Conservation (phyloP, 2,888 invertebrate genomes). For the Aquatica leii region DNA sequence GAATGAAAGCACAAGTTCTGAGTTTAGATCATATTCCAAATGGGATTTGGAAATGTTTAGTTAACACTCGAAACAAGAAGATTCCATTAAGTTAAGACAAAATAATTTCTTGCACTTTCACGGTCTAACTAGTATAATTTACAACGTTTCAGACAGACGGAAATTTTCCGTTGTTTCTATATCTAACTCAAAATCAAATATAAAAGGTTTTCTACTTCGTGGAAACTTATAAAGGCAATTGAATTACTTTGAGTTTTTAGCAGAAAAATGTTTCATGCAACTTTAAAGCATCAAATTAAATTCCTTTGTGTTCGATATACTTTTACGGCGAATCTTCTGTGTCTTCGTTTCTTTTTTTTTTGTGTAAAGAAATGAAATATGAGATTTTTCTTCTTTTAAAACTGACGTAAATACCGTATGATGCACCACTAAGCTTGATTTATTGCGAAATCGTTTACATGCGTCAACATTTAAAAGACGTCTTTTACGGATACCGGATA, state of each 20-base stretch:
- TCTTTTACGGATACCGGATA: constrained; percentile 20
- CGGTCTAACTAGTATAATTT: background rate
- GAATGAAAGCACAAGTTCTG: constrained; percentile 43
- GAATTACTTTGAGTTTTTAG: constrained; percentile 27
- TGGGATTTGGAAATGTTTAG: constrained; percentile 35
- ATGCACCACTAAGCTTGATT: constrained; percentile 25
- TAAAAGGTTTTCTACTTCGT: constrained; percentile 25
- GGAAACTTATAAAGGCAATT: constrained; percentile 30
- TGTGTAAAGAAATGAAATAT: constrained; percentile 15
- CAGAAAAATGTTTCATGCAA: constrained; percentile 23
- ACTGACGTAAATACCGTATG: constrained; percentile 25
- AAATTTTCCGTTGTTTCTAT: background rate
- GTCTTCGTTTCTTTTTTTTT: constrained; percentile 9
- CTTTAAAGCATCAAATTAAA: constrained; percentile 23
- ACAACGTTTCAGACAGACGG: background rate
- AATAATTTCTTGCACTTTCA: constrained; percentile 4
- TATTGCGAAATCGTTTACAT: constrained; percentile 27
- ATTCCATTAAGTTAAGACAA: constrained; percentile 21
- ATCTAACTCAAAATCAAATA: background rate
- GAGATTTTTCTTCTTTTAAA: constrained; percentile 19
- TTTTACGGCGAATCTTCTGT: constrained; percentile 9
- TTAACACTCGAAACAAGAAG: constrained; percentile 24
- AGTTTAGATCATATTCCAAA: constrained; percentile 43
- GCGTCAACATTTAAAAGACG: constrained; percentile 17
- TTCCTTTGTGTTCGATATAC: constrained; percentile 22